Evolutionary conservation across 2,113 vertebrate species (phyloP).

Genomic region (Maccullochella peelii): DNA sequence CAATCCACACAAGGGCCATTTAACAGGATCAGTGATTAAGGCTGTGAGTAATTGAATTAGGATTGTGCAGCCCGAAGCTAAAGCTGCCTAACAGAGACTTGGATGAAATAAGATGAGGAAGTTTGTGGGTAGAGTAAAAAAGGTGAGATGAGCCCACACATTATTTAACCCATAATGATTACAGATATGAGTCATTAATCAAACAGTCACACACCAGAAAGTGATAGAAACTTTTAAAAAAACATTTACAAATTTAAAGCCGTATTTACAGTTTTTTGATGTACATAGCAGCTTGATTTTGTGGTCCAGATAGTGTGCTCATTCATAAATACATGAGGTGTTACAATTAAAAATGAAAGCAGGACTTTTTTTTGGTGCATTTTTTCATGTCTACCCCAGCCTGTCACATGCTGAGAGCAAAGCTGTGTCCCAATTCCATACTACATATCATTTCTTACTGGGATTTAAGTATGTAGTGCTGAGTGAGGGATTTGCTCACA

Average conservation of each 20-base stretch:
- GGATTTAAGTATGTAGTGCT: background rate
- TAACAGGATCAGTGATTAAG: slow-evolving; percentile 63
- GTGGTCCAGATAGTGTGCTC: background rate
- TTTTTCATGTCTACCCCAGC: slow-evolving; percentile 10
- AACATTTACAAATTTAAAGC: background rate
- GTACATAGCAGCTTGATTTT: background rate
- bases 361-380: background rate
- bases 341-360: slow-evolving; percentile 34
- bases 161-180: slow-evolving; percentile 21
- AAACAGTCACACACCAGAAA: background rate
- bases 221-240: background rate
- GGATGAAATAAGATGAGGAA: slow-evolving; percentile 5
- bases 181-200: slow-evolving; percentile 13
- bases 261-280: background rate
- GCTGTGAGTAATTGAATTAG: slow-evolving; percentile 66
- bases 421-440: slow-evolving; percentile 14
- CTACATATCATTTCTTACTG: background rate
- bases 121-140: slow-evolving; percentile 17
- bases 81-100: slow-evolving; percentile 39
- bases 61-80: slow-evolving; percentile 23
- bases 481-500: background rate
- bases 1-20: slow-evolving; percentile 54
- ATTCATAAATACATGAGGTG: slow-evolving; percentile 34
- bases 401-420: slow-evolving; percentile 32
- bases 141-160: slow-evolving; percentile 8